Evolutionary conservation across 2,888 invertebrate species (phyloP).

Genomic region (Hermaeophaga mercurialis): DNA sequence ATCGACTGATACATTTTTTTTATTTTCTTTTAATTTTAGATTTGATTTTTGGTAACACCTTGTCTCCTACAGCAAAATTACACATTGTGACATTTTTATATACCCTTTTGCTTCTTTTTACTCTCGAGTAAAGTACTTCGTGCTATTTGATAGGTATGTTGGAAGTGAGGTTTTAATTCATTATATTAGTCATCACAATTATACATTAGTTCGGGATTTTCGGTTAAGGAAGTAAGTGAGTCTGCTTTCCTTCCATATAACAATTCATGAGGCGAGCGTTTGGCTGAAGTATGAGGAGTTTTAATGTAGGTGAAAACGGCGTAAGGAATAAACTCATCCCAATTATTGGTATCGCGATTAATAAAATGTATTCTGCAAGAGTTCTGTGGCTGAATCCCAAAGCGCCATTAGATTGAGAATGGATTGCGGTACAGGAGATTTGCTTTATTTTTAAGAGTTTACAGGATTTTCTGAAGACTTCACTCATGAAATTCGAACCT

Average conservation of each 20-base stretch:
- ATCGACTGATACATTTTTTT: constrained; percentile 31
- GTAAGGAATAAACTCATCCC: constrained; percentile 37
- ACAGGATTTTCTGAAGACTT: constrained; percentile 6
- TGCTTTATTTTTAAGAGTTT: constrained; percentile 20
- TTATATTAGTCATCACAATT: constrained; percentile 40
- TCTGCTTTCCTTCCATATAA: constrained; percentile 18
- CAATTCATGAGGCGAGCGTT: constrained; percentile 19
- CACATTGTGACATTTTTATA: constrained; percentile 39
- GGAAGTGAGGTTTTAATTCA: constrained; percentile 35
- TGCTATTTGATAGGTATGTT: constrained; percentile 38
- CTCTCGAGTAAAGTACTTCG: constrained; percentile 24
- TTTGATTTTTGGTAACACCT: constrained; percentile 23
- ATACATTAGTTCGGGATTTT: constrained; percentile 40
- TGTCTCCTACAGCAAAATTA: constrained; percentile 24
- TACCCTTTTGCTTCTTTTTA: constrained; percentile 21
- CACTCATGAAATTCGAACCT: constrained; percentile 42
- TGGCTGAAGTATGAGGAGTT: constrained; percentile 13
- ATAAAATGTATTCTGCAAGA: constrained; percentile 38
- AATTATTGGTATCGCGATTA: constrained; percentile 37
- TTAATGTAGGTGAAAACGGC: constrained; percentile 5
- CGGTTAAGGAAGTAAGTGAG: constrained; percentile 9
- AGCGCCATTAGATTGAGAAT: constrained; percentile 35
- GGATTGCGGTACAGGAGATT: constrained; percentile 31
- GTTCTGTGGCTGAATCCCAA: constrained; percentile 36
- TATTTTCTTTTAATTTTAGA: constrained; percentile 20